Conservation (phyloP, 2,797 vertebrate species). For the Sebastes paucispinis region DNA sequence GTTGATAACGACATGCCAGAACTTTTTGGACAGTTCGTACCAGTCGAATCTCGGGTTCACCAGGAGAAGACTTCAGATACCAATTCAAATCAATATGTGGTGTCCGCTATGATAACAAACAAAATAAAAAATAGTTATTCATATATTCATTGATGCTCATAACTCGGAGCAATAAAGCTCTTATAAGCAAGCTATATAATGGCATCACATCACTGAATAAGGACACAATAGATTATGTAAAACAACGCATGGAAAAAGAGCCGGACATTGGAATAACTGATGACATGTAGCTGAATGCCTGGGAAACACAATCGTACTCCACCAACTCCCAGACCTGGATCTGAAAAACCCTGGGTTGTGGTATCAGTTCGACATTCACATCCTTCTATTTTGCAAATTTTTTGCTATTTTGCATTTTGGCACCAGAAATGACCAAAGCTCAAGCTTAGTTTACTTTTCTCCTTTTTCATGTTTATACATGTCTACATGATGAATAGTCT, state of each 20-base stretch:
- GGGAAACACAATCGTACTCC: no score
- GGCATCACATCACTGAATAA: neutral
- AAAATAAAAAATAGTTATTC: neutral
- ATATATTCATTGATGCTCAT: neutral
- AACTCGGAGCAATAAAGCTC: neutral
- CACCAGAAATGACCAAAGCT: no score
- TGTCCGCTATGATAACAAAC: slow-evolving; percentile 51
- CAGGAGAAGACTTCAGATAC: slow-evolving; percentile 60
- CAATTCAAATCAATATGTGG: slow-evolving; percentile 56
- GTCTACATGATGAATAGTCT: neutral
- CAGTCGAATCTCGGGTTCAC: slow-evolving; percentile 77
- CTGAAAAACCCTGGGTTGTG: no score
- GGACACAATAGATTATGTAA: no score
- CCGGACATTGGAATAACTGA: no score
- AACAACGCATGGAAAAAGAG: no score
- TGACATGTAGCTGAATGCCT: no score
- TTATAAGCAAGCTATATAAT: neutral
- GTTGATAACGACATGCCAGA: slow-evolving; percentile 85
- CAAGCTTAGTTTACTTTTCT: neutral
- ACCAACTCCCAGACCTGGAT: no score
- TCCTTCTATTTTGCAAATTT: no score
- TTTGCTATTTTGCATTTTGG: no score
- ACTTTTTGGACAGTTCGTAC: slow-evolving; percentile 80
- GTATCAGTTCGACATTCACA: no score
- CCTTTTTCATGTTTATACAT: neutral